Evolutionary conservation across 2,113 vertebrate species (phyloP).

Genomic region (Apodemus sylvaticus): DNA sequence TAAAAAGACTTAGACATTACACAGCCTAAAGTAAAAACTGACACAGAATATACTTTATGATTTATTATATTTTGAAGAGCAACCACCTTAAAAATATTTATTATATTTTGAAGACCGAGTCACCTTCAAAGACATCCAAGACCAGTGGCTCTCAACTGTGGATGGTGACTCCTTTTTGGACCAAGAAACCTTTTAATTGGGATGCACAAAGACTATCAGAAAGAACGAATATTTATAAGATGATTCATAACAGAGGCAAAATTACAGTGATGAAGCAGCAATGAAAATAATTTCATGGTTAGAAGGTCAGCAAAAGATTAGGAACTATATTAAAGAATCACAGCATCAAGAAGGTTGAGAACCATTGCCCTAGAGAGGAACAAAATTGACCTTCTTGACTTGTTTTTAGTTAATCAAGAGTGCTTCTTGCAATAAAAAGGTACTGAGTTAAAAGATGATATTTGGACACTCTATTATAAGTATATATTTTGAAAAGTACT

Average conservation of each 20-base stretch:
- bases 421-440: background rate
- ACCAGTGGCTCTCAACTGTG: background rate
- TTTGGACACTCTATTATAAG: background rate
- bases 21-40: background rate
- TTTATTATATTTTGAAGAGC: background rate
- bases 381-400: background rate
- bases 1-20: background rate
- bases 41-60: background rate
- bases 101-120: background rate
- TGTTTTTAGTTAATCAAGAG: background rate
- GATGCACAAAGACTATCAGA: background rate
- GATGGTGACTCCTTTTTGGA: background rate
- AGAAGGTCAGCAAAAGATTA: background rate
- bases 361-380: background rate
- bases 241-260: no score
- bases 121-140: background rate
- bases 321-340: background rate
- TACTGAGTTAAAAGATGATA: background rate
- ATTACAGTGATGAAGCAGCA: background rate
- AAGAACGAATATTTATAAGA: background rate
- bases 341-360: background rate
- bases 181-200: background rate
- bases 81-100: background rate
- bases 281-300: background rate
- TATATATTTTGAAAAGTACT: background rate